phyloP scores from a whole-genome alignment of 2,797 vertebrate genomes.

The Dermochelys coriacea region DNA sequence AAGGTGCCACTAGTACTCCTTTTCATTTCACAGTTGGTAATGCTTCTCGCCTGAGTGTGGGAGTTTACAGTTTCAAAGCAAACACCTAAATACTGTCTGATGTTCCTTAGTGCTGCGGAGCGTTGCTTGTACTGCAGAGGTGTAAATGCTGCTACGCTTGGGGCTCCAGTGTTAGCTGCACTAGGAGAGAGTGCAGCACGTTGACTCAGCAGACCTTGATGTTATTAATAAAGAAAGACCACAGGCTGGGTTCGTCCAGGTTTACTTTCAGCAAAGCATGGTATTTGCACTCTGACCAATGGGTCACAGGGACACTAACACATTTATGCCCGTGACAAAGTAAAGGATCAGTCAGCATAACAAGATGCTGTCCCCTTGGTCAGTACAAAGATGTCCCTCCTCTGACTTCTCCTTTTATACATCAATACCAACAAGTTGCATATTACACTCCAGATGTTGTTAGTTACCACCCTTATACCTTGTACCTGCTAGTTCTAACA shows the following conservation, averaged over 20 bases:
- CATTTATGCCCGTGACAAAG: neutral
- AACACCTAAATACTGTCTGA: neutral
- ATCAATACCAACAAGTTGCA: neutral
- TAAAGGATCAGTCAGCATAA: neutral
- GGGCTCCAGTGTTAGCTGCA: neutral
- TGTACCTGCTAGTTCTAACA: no score
- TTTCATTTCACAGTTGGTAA: neutral
- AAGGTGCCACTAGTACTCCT: no score
- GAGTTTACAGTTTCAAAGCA: neutral
- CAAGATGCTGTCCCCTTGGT: neutral
- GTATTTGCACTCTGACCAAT: neutral
- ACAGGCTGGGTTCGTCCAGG: neutral
- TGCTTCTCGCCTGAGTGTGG: neutral
- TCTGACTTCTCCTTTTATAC: neutral
- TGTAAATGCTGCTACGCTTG: neutral
- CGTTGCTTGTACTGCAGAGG: no score
- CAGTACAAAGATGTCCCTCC: neutral
- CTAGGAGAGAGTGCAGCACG: neutral
- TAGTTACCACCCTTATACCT: no score
- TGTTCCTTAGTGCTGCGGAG: neutral
- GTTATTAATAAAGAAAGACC: neutral
- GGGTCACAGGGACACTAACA: neutral
- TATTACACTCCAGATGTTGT: neutral
- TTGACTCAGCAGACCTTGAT: neutral
- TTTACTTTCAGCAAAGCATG: neutral